These are phyloP conservation scores for Drosophila tanythrix DNA, from an alignment of 2,888 invertebrate species.

Conservation along the genomic window DNA sequence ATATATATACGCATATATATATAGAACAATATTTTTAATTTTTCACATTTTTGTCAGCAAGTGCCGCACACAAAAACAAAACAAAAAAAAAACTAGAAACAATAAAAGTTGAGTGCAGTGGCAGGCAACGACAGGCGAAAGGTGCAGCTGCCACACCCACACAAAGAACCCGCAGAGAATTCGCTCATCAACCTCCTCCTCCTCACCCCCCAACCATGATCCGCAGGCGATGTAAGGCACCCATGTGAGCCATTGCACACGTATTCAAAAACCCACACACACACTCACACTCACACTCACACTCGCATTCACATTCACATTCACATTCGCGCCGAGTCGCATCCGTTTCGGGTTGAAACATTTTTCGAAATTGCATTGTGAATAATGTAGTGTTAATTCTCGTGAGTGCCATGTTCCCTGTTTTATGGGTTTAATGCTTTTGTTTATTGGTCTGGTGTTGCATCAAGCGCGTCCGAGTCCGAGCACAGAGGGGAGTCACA, in stretches of 20 bases:
- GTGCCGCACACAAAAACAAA: slow-evolving; percentile 3
- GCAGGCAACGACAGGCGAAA: slow-evolving; percentile 44
- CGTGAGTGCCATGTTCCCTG: slow-evolving; percentile 81
- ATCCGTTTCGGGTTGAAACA: slow-evolving; percentile 64
- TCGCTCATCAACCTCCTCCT: background rate
- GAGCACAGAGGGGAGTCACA: background rate
- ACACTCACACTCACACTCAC: slow-evolving; percentile 15
- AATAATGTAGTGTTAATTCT: slow-evolving; percentile 83
- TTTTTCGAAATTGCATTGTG: slow-evolving; percentile 78
- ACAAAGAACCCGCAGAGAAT: slow-evolving; percentile 49
- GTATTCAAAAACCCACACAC: slow-evolving; percentile 17
- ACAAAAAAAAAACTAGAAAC: slow-evolving; percentile 8
- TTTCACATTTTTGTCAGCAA: slow-evolving; percentile 68
- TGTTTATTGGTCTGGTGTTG: slow-evolving; percentile 79
- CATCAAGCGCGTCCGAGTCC: slow-evolving; percentile 46
- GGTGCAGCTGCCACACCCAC: slow-evolving; percentile 61
- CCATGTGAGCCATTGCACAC: slow-evolving; percentile 70
- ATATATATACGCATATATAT: slow-evolving; percentile 38
- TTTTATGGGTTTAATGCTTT: slow-evolving; percentile 82
- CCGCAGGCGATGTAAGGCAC: slow-evolving; percentile 63
- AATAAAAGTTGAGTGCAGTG: slow-evolving; percentile 36
- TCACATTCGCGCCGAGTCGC: slow-evolving; percentile 44
- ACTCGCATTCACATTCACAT: slow-evolving; percentile 38
- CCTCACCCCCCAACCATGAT: background rate
- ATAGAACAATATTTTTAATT: slow-evolving; percentile 72